Evolutionary conservation across 2,888 invertebrate species (phyloP).

Genomic region (Nasonia oneida): DNA sequence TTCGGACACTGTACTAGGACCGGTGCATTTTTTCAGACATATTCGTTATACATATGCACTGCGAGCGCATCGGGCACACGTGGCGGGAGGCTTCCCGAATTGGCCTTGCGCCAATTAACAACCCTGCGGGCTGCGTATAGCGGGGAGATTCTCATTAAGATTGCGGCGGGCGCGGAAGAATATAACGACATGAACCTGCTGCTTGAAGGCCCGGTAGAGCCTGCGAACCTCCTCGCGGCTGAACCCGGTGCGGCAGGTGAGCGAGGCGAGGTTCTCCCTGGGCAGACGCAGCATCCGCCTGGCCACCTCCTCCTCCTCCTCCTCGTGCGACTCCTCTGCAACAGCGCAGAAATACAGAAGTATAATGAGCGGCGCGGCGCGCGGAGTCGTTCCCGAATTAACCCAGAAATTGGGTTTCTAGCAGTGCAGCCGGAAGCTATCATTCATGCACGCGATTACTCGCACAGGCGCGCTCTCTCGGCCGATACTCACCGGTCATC

Average conservation of each 20-base stretch:
- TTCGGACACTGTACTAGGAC: conserved; percentile 67
- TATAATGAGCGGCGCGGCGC: neutral
- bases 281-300: conserved; percentile 43
- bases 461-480: no score
- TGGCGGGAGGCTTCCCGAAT: no score
- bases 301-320: conserved; percentile 20
- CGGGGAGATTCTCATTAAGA: no score
- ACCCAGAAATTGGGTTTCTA: conserved; percentile 55
- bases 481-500: conserved; percentile 70
- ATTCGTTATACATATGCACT: no score
- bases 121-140: no score
- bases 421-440: conserved; percentile 35
- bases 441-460: neutral
- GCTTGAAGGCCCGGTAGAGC: conserved; percentile 74
- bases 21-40: neutral
- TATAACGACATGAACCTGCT: conserved; percentile 61
- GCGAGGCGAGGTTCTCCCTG: conserved; percentile 61
- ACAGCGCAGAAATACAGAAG: neutral
- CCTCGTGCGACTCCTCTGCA: conserved; percentile 60
- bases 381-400: conserved; percentile 46
- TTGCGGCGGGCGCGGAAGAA: no score
- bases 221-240: conserved; percentile 71
- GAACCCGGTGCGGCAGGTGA: conserved; percentile 72
- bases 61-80: no score
- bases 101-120: no score